These are phyloP conservation scores for Digitonthophagus gazella DNA, from an alignment of 2,888 invertebrate species.

Conservation along the genomic window DNA sequence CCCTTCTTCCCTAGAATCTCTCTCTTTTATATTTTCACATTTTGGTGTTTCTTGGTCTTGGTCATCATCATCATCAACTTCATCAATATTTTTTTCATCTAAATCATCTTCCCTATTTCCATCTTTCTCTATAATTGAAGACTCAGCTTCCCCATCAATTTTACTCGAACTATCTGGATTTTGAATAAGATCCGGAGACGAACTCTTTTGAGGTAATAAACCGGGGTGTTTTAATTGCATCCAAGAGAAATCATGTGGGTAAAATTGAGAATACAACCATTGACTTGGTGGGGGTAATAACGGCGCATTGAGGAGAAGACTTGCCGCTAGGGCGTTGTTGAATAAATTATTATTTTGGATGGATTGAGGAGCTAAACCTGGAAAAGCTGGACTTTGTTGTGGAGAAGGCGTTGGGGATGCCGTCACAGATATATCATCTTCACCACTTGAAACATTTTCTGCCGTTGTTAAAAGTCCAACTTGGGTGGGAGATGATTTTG, in stretches of 20 bases:
- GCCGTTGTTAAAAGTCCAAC: constrained; percentile 52
- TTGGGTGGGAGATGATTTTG: constrained; percentile 59
- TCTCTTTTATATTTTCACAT: constrained; percentile 17
- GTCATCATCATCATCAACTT: constrained; percentile 21
- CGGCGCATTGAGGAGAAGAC: constrained; percentile 72
- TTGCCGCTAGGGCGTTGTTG: constrained; percentile 64
- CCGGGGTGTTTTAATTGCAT: constrained; percentile 52
- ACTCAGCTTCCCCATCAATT: constrained; percentile 25
- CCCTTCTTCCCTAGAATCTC: constrained; percentile 39
- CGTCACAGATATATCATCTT: constrained; percentile 65
- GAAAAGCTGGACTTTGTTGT: constrained; percentile 50
- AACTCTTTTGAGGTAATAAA: constrained; percentile 32
- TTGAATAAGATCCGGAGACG: constrained; percentile 37
- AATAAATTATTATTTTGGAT: constrained; percentile 51
- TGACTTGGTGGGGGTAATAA: constrained; percentile 73
- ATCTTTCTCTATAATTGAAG: no score
- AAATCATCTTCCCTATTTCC: constrained; percentile 39
- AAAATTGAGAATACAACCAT: constrained; percentile 76
- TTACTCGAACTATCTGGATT: constrained; percentile 40
- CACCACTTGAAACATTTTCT: constrained; percentile 57
- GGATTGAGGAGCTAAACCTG: constrained; percentile 24
- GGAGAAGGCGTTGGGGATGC: constrained; percentile 61
- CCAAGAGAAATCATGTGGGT: constrained; percentile 71
- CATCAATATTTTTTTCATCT: constrained; percentile 20
- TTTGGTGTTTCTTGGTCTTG: constrained; percentile 21